These are phyloP conservation scores for Lagopus muta DNA, from an alignment of 2,113 vertebrate genomes.

Conservation along the genomic window DNA sequence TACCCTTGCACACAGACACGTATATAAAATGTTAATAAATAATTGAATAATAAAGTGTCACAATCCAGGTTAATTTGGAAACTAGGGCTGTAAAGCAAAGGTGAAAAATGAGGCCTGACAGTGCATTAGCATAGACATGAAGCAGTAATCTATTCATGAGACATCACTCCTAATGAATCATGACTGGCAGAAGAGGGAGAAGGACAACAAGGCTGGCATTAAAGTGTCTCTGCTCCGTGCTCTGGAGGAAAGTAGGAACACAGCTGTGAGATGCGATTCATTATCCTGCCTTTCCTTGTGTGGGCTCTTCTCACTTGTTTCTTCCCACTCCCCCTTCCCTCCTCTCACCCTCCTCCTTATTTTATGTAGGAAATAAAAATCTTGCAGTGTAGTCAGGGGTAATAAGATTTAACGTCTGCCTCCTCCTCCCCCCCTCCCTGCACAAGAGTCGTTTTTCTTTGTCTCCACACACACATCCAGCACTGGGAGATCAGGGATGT, in stretches of 20 bases:
- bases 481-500: fast-evolving
- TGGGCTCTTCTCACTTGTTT: background rate
- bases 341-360: background rate
- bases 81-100: background rate
- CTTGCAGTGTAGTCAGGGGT: background rate
- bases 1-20: background rate
- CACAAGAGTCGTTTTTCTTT: background rate
- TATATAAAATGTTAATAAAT: background rate
- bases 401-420: background rate
- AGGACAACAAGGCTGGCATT: constrained; percentile 16
- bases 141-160: constrained; percentile 21
- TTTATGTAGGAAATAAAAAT: background rate
- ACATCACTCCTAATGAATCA: constrained; percentile 46
- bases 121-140: constrained; percentile 36
- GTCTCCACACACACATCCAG: background rate
- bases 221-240: background rate
- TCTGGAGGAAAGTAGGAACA: background rate
- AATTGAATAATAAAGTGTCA: constrained; percentile 37
- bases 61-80: constrained; percentile 17
- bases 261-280: constrained; percentile 30
- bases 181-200: constrained; percentile 38
- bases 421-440: background rate
- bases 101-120: constrained; percentile 52
- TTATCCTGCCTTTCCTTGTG: background rate
- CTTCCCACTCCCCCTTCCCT: background rate